Percentiles rank a stretch among this genome's conserved stretches.
These are phyloP conservation scores for Colinus virginianus DNA, from an alignment of 2,113 vertebrate genomes.

Conservation along the genomic window DNA sequence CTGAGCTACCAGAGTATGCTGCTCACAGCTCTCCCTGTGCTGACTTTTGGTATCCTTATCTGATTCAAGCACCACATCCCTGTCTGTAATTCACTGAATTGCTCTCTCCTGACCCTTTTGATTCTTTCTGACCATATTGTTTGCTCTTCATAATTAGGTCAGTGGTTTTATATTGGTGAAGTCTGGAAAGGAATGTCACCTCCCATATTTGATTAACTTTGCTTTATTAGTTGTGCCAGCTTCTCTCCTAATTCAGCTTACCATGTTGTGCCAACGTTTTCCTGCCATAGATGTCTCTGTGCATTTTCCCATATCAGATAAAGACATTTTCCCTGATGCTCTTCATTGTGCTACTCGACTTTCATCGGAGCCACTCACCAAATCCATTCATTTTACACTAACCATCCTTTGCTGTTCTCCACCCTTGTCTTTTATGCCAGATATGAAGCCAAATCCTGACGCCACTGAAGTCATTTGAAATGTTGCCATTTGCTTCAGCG, in stretches of 20 bases:
- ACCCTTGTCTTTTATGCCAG: conserved; percentile 5
- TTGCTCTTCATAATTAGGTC: background rate
- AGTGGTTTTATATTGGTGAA: background rate
- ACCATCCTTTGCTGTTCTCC: conserved; percentile 7
- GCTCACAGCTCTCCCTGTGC: background rate
- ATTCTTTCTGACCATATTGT: background rate
- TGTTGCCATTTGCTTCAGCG: conserved; percentile 16
- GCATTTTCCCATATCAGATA: background rate
- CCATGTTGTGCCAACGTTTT: background rate
- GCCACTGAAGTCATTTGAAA: conserved; percentile 17
- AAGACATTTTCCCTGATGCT: background rate
- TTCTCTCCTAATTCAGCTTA: background rate
- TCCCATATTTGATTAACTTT: background rate
- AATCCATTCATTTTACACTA: conserved; percentile 1
- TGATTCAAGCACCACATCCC: background rate
- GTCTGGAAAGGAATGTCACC: background rate
- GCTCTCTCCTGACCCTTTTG: background rate
- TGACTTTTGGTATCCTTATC: background rate
- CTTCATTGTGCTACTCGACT: background rate
- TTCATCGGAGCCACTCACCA: conserved; percentile 26
- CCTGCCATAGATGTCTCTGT: background rate
- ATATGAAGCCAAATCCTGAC: conserved; percentile 20
- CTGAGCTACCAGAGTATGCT: background rate
- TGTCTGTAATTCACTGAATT: background rate
- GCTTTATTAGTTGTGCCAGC: conserved; percentile 7